Percentiles rank a stretch among this genome's conserved stretches.
Evolutionary conservation across 2,797 vertebrate genomes (phyloP).

Genomic region (Corythornis leucogaster): DNA sequence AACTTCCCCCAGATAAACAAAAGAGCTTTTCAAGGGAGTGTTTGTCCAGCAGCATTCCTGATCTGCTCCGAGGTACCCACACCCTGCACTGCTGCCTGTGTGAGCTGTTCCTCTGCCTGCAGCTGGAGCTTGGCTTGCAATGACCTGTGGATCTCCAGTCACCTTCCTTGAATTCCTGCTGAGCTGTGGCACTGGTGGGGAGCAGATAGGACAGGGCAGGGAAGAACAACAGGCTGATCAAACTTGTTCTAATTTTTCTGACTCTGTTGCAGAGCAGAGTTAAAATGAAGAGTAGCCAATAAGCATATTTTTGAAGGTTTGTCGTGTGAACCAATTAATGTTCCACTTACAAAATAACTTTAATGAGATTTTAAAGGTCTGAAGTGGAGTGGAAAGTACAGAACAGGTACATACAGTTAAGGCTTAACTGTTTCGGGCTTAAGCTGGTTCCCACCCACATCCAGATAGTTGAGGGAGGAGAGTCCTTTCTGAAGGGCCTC

Average conservation of each 20-base stretch:
- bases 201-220: neutral
- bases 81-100: neutral
- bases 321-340: neutral
- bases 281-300: neutral
- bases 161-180: constrained; percentile 39
- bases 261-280: neutral
- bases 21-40: constrained; percentile 62
- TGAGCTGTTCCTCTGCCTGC: neutral
- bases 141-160: neutral
- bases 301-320: neutral
- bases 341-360: neutral
- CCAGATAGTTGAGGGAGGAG: neutral
- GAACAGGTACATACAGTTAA: neutral
- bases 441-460: neutral
- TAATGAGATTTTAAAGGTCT: neutral
- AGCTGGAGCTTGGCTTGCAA: accelerated
- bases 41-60: constrained; percentile 76
- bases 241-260: neutral
- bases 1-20: neutral
- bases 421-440: neutral
- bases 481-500: neutral
- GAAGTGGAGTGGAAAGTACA: constrained; percentile 19
- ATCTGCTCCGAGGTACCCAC: constrained; percentile 30
- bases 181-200: neutral
- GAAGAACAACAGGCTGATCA: neutral